These are phyloP conservation scores for Tethya wilhelma DNA, from an alignment of 37 sponge, comb jelly and placozoan species.

Conservation along the genomic window DNA sequence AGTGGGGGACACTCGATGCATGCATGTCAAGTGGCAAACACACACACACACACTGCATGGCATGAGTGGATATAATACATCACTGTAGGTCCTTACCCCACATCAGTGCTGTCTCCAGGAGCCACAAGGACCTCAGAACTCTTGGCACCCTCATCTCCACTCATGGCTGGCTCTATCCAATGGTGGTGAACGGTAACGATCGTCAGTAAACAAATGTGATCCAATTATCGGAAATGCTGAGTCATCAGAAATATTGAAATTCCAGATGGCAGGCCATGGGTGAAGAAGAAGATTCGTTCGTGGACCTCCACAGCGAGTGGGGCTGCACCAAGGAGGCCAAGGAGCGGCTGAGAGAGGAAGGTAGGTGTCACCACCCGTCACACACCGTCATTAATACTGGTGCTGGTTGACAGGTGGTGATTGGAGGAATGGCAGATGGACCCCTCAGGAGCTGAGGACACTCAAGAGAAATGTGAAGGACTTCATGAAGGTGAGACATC, in stretches of 20 bases:
- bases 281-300: background rate
- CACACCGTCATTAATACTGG: background rate
- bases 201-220: too few species aligned
- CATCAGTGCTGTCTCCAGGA: too few species aligned
- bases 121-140: too few species aligned
- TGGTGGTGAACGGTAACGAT: too few species aligned
- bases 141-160: too few species aligned
- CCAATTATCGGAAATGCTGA: background rate
- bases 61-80: too few species aligned
- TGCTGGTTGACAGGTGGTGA: constrained; percentile 21
- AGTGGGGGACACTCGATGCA: too few species aligned
- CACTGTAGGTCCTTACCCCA: too few species aligned
- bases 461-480: constrained; percentile 19
- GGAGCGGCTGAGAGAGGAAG: constrained; percentile 5
- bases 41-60: too few species aligned
- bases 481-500: constrained; percentile 11
- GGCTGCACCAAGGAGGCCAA: background rate
- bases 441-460: background rate
- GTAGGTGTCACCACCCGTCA: background rate
- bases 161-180: too few species aligned
- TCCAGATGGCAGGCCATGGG: background rate
- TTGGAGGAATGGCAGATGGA: constrained; percentile 31
- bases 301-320: background rate
- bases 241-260: background rate
- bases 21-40: too few species aligned